Evolutionary conservation across 1,140 invertebrate species (phyloP).

Genomic region (Cherax destructor): DNA sequence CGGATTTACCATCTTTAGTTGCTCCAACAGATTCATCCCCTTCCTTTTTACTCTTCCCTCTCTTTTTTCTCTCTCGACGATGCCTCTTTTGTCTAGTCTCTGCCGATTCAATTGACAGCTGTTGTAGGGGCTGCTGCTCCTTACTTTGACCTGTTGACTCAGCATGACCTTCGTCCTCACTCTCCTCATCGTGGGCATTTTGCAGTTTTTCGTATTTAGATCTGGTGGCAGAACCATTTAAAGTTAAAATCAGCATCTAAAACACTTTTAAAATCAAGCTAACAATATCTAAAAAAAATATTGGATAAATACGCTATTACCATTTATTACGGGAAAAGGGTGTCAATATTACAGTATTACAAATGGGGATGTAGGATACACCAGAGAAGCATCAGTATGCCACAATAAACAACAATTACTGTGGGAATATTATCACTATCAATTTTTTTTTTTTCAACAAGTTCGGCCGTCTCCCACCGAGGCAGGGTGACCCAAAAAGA

Average conservation of each 20-base stretch:
- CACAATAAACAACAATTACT: too few species aligned
- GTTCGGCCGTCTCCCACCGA: too few species aligned
- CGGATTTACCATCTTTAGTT: constrained; percentile 70
- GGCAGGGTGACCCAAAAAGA: too few species aligned
- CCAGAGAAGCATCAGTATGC: too few species aligned
- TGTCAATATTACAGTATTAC: too few species aligned
- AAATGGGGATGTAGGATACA: too few species aligned
- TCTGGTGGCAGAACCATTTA: constrained; percentile 40
- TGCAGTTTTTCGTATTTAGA: constrained; percentile 87
- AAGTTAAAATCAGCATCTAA: background rate
- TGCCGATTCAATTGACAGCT: background rate
- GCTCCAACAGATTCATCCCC: background rate
- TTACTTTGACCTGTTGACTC: constrained; percentile 70
- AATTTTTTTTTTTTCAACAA: too few species aligned
- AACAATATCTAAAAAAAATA: too few species aligned
- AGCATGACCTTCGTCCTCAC: constrained; percentile 75
- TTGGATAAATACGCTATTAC: too few species aligned
- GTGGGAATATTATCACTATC: too few species aligned
- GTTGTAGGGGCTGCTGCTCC: constrained; percentile 7
- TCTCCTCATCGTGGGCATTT: constrained; percentile 73
- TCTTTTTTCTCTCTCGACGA: background rate
- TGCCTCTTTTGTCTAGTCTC: background rate
- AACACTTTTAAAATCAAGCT: too few species aligned
- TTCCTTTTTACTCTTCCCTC: background rate
- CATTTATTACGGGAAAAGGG: too few species aligned